These are phyloP conservation scores for Terrapene triunguis DNA, from an alignment of 2,113 vertebrate genomes.

Conservation along the genomic window DNA sequence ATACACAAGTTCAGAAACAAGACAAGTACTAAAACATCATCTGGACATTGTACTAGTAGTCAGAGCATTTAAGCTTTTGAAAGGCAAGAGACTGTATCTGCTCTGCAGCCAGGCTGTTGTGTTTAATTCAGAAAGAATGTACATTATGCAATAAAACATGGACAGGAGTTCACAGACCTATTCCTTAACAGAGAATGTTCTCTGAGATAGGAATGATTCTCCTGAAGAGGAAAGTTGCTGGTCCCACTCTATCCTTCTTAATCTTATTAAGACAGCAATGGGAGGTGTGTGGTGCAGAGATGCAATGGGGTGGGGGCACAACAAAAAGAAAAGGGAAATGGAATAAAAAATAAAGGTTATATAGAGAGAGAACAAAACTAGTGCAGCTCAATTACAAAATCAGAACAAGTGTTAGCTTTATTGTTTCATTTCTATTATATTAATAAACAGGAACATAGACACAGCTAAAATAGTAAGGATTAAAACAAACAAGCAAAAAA, in stretches of 20 bases:
- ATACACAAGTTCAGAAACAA: not conserved
- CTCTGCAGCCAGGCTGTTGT: not conserved
- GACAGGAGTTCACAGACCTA: not conserved
- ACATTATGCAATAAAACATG: not conserved
- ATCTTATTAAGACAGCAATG: not conserved
- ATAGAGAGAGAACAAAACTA: not conserved
- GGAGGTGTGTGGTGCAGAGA: not conserved
- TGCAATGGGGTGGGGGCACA: not conserved
- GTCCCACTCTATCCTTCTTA: not conserved
- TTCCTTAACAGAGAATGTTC: not conserved
- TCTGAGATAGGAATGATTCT: not conserved
- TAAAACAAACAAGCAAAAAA: not conserved
- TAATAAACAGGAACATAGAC: not conserved
- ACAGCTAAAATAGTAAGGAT: not conserved
- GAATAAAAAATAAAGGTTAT: not conserved
- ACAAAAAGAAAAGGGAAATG: not conserved
- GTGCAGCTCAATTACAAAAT: not conserved
- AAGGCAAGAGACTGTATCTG: not conserved
- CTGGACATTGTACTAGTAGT: not conserved
- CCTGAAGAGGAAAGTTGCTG: not conserved
- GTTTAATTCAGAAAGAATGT: not conserved
- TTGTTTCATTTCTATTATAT: accelerated
- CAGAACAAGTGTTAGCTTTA: not conserved
- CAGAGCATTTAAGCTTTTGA: not conserved
- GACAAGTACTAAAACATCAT: not conserved